Percentiles rank a stretch among this genome's conserved stretches.
Conservation (phyloP, 2,113 vertebrate species). For the Phyllostomus hastatus region DNA sequence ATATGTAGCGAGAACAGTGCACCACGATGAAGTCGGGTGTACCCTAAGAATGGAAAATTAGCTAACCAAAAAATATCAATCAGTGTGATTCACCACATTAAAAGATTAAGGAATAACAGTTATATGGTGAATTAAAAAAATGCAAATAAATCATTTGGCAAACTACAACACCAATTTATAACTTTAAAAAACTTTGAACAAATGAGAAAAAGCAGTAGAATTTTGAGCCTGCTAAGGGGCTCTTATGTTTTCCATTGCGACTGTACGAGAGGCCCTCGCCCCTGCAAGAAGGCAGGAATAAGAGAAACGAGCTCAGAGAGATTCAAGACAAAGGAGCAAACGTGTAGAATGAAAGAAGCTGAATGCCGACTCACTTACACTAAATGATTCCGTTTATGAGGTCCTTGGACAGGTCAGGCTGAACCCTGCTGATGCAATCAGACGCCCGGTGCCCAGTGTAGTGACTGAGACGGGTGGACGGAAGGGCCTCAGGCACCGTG, state of each 20-base stretch:
- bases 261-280: too few relatives aligned
- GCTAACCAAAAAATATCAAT: background rate
- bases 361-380: background rate
- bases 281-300: background rate
- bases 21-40: background rate
- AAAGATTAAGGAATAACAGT: background rate
- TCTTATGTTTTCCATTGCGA: background rate
- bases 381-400: background rate
- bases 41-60: background rate
- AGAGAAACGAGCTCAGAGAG: background rate
- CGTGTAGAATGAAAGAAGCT: background rate
- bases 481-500: background rate
- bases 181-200: background rate
- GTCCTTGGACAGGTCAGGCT: background rate
- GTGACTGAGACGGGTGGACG: background rate
- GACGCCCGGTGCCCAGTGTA: background rate
- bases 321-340: background rate
- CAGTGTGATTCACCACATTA: background rate
- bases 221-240: background rate
- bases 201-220: background rate
- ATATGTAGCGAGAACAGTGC: background rate
- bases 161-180: background rate
- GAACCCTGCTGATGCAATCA: background rate
- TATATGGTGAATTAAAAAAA: background rate
- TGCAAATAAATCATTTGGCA: background rate